Evolutionary conservation across 2,113 vertebrate species (phyloP), one percentile per base, ranked within the genome.

Genomic region (Psettodes erumei): DNA sequence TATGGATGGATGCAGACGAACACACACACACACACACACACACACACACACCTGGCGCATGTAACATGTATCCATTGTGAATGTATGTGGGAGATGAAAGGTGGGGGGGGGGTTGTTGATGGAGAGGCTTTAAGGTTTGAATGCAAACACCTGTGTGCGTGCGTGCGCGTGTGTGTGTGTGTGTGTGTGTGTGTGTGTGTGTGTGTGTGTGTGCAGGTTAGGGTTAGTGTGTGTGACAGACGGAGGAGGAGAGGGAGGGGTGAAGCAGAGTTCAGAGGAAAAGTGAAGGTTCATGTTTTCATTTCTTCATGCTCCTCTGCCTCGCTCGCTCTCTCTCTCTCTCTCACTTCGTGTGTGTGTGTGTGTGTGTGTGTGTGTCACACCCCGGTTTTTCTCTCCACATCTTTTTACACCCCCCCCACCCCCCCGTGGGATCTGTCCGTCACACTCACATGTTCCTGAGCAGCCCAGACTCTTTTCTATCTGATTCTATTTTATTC

Each of bases 231-330:
- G 10, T 45, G 48, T 19, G 60, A 56, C 4, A 16, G 71, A 61
- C 28, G 55, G 74, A 74, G 53, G 72, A 21, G 35, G 71, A 70
- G 73, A 65, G 45, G 19, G 53, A 55, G 77, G 81, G 90, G 86
- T 89, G 70, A 89, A 79, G 51, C 81, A 64, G 82, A 91, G 91
- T 90, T 92, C 87, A 92, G 55, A 65, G 48, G 71, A 79, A 88
- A 87, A 86, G 82, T 86, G 73, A 90, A 84, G 81, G 78, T 87
- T 89, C 88, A 72, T 88, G 79, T 82, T 86, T 86, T 86, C 54
- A 65, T 88, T 83, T 82, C 86, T 87, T 90, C 83, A 84, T 86
- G 84, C 88, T 81, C 75, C 67, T 83, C 72, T 85, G 79, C 51
- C 62, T 75, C 58, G 33, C 55, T 56, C 69, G 11, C 51, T 53